Evolutionary conservation across 2,797 vertebrate genomes (phyloP), one percentile per base, ranked within the genome.

Genomic region (Enteromius thamalakanensis): DNA sequence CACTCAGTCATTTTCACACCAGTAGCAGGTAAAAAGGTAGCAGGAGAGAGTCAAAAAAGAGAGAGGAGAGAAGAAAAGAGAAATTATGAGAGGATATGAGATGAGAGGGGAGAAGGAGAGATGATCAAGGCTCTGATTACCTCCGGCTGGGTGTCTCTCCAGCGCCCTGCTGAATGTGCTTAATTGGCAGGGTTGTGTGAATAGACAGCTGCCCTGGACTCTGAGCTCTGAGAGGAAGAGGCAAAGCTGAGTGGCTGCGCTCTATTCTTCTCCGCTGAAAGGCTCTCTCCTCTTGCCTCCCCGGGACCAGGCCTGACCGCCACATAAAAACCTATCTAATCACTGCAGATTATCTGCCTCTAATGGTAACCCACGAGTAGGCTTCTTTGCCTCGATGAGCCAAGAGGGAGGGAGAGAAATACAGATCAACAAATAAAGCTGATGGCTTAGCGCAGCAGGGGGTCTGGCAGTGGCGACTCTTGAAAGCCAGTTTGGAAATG

Each of bases 161-260:
- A 89, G 91, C 90, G 90, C 91, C 94, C 93, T 92, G 95, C 94
- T 97, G 96, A 97, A 97, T 96, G 94, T 94, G 94, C 91, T 94
- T 98, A 97, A 98, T 97, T 97, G 97, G 95, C 86, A 89, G 90
- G 86, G 87, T 85, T 91, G 88, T 94, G 93, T 94, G 93, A 94
- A 95, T 93, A 95, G 96, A 95, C 97, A 97, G 96, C 96, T 97
- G 97, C 95, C 94, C 91, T 83, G 93, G 93, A 91, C 94, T 91
- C 88, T n/a, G 84, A 89, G 89, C 86, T 86, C 92, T 91, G 92
- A 94, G 93, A 91, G 92, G 90, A 87, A 91, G 90, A 86, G 86
- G 81, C 85, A 67, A 87, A 64, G 64, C 82, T 81, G 89, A 92
- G 90, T 91, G 84, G 53, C 86, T 90, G 89, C 81, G 82, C 88